Percentiles rank a stretch among this genome's conserved stretches.
phyloP scores from a whole-genome alignment of 2,113 vertebrate species.

The Catharus minimus region DNA sequence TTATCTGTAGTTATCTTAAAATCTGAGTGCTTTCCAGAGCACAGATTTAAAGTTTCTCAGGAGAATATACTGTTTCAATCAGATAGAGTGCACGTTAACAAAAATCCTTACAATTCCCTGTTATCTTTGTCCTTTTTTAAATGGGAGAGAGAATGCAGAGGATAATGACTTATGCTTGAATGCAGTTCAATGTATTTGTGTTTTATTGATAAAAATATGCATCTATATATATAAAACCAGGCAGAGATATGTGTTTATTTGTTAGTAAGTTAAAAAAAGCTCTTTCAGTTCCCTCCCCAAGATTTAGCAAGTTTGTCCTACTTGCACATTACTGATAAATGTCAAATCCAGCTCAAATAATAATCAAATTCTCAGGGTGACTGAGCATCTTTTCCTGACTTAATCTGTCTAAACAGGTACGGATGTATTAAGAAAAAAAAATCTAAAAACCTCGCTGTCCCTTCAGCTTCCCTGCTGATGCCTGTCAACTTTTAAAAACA shows the following conservation, averaged over 20 bases:
- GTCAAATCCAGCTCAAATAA: constrained; percentile 70
- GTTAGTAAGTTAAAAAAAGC: background rate
- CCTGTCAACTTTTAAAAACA: constrained; percentile 83
- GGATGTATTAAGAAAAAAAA: constrained; percentile 60
- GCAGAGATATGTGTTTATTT: background rate
- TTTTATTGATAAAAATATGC: background rate
- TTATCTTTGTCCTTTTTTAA: constrained; percentile 27
- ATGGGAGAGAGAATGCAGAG: background rate
- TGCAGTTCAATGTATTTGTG: background rate
- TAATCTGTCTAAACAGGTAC: constrained; percentile 82
- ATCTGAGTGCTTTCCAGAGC: background rate
- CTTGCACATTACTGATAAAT: constrained; percentile 31
- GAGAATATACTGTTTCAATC: constrained; percentile 3
- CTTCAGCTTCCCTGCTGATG: constrained; percentile 78
- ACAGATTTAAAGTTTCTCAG: background rate
- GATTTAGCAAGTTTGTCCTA: background rate
- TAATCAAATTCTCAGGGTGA: constrained; percentile 67
- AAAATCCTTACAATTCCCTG: background rate
- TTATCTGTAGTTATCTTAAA: background rate
- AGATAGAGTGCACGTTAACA: background rate
- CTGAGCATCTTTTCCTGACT: constrained; percentile 73
- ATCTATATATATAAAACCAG: background rate
- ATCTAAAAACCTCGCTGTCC: constrained; percentile 61
- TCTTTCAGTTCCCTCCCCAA: background rate
- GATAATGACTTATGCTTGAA: background rate